Percentiles rank a stretch among this genome's conserved stretches.
phyloP scores from a whole-genome alignment of 1,140 invertebrate species.

The Gerris buenoi region DNA sequence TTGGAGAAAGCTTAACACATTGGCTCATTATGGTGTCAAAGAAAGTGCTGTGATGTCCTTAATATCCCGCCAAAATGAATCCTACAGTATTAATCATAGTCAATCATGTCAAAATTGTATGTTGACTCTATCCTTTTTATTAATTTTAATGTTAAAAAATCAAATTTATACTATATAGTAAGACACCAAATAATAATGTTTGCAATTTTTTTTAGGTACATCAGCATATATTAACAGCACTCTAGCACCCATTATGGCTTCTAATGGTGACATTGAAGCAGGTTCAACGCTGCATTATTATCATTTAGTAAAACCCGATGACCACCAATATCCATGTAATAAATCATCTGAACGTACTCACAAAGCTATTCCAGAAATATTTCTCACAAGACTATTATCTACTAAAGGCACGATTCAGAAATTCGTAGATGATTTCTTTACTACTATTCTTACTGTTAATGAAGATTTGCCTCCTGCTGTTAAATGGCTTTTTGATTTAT shows the following conservation, averaged over 20 bases:
- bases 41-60: slow-evolving; percentile 88
- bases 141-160: too few relatives aligned
- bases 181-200: too few relatives aligned
- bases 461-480: slow-evolving; percentile 79
- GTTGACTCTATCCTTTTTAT: slow-evolving; percentile 11
- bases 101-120: slow-evolving; percentile 64
- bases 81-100: slow-evolving; percentile 60
- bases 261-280: slow-evolving; percentile 57
- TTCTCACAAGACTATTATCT: slow-evolving; percentile 76
- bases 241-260: slow-evolving; percentile 54
- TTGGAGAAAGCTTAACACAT: slow-evolving; percentile 81
- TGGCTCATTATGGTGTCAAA: slow-evolving; percentile 84
- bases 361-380: slow-evolving; percentile 91
- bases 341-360: slow-evolving; percentile 59
- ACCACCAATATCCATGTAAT: slow-evolving; percentile 35
- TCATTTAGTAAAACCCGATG: slow-evolving; percentile 70
- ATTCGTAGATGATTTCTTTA: slow-evolving; percentile 89
- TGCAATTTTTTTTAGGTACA: too few relatives aligned
- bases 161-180: too few relatives aligned
- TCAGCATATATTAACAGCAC: slow-evolving; percentile 59
- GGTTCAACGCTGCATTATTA: slow-evolving; percentile 55
- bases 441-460: slow-evolving; percentile 74
- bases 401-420: slow-evolving; percentile 93
- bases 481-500: slow-evolving; percentile 88
- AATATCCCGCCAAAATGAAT: slow-evolving; percentile 73